These are phyloP conservation scores for Sinopyrophorus schimmeli DNA, from an alignment of 2,888 invertebrate species.

Conservation along the genomic window DNA sequence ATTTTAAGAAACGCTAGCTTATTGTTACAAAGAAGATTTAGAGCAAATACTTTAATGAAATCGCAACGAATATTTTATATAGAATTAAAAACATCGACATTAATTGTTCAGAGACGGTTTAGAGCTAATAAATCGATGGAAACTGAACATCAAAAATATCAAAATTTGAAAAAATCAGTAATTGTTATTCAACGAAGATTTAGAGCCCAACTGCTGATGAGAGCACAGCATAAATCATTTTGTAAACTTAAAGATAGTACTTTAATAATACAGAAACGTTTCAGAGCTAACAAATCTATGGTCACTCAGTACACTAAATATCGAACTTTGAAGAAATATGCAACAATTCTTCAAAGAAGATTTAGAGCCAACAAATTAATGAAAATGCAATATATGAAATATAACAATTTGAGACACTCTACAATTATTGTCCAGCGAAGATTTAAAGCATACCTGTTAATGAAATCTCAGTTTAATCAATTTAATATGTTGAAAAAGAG, in stretches of 20 bases:
- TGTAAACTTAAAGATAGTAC: slow-evolving; percentile 38
- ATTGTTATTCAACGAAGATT: slow-evolving; percentile 39
- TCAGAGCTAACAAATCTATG: slow-evolving; percentile 33
- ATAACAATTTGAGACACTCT: slow-evolving; percentile 40
- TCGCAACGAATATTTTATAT: too few species aligned
- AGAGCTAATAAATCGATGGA: slow-evolving; percentile 52
- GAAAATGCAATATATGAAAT: slow-evolving; percentile 49
- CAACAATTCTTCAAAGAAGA: slow-evolving; percentile 51
- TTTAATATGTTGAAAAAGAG: slow-evolving; percentile 46
- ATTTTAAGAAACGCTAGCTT: slow-evolving; percentile 41
- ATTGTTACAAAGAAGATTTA: slow-evolving; percentile 34
- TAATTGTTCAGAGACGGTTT: slow-evolving; percentile 59
- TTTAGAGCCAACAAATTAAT: slow-evolving; percentile 55
- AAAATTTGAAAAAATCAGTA: slow-evolving; percentile 37
- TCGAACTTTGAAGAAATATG: slow-evolving; percentile 45
- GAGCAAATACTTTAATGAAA: slow-evolving; percentile 35
- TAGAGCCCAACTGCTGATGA: slow-evolving; percentile 38
- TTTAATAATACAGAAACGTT: slow-evolving; percentile 34
- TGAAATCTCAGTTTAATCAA: slow-evolving; percentile 50
- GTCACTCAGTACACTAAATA: slow-evolving; percentile 41
- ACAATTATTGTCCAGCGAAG: slow-evolving; percentile 53
- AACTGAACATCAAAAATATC: slow-evolving; percentile 36
- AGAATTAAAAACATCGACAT: slow-evolving; percentile 44
- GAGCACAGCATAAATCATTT: slow-evolving; percentile 44
- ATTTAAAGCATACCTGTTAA: slow-evolving; percentile 54